These are phyloP conservation scores for Tapera naevia DNA, from an alignment of 2,797 vertebrate genomes.

Conservation along the genomic window DNA sequence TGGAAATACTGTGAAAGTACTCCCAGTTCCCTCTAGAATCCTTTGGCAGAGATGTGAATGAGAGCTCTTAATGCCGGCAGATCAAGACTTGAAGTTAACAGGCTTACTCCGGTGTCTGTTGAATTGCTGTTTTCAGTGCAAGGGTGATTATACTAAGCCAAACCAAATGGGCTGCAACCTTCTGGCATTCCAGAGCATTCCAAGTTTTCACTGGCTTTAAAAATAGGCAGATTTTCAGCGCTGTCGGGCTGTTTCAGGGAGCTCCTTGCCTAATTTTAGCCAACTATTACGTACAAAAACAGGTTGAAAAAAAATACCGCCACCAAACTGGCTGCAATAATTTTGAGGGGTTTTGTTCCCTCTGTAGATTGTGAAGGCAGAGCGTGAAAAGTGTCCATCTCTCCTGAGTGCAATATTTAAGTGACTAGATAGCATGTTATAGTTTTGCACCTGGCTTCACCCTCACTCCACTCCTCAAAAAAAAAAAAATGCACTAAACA, in stretches of 20 bases:
- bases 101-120: background rate
- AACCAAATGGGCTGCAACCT: background rate
- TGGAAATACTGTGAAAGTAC: background rate
- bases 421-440: background rate
- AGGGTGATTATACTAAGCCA: background rate
- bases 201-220: background rate
- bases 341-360: rapidly evolving
- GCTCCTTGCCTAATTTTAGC: background rate
- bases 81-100: background rate
- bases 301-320: background rate
- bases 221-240: background rate
- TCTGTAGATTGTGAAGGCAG: background rate
- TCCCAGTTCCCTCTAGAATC: background rate
- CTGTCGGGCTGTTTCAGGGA: background rate
- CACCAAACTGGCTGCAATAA: background rate
- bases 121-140: background rate
- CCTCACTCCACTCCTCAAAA: background rate
- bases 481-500: too few relatives aligned
- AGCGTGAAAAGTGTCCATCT: background rate
- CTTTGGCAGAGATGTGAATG: background rate
- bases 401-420: background rate
- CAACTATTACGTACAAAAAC: background rate
- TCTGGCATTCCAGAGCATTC: background rate
- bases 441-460: background rate
- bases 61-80: background rate